Conservation (phyloP, 2,888 invertebrate genomes). For the Megalurothrips usitatus region DNA sequence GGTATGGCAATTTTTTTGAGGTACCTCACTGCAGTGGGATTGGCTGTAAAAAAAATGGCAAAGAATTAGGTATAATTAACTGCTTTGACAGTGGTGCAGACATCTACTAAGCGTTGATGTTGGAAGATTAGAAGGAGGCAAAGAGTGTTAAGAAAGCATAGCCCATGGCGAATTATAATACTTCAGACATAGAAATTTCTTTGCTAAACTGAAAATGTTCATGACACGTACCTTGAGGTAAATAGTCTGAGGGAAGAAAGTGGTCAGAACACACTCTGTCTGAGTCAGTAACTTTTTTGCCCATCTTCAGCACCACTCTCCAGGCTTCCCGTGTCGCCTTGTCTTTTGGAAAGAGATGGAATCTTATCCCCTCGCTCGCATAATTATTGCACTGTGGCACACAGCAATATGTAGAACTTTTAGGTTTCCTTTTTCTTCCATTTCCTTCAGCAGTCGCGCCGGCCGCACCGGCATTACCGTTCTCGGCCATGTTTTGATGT, state of each 20-base stretch:
- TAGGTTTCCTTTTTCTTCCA: background rate
- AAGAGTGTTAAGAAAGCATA: too few relatives aligned
- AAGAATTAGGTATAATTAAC: background rate
- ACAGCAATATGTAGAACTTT: background rate
- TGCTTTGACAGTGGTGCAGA: too few relatives aligned
- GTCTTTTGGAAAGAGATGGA: background rate
- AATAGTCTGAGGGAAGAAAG: background rate
- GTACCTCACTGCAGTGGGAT: background rate
- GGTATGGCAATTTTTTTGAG: background rate
- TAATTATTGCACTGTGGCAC: background rate
- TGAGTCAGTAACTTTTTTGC: background rate
- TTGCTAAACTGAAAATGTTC: too few relatives aligned
- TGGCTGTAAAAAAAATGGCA: background rate
- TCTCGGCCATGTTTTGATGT: too few relatives aligned
- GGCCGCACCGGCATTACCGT: too few relatives aligned
- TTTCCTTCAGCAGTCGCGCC: too few relatives aligned
- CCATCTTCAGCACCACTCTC: background rate
- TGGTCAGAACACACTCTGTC: background rate
- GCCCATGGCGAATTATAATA: too few relatives aligned
- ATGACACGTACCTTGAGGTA: background rate
- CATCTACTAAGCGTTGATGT: too few relatives aligned
- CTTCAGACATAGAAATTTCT: too few relatives aligned
- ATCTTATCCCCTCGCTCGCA: background rate
- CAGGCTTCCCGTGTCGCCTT: background rate
- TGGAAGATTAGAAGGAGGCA: too few relatives aligned